Conservation (phyloP, 2,113 vertebrate species). For the Condylura cristata region DNA sequence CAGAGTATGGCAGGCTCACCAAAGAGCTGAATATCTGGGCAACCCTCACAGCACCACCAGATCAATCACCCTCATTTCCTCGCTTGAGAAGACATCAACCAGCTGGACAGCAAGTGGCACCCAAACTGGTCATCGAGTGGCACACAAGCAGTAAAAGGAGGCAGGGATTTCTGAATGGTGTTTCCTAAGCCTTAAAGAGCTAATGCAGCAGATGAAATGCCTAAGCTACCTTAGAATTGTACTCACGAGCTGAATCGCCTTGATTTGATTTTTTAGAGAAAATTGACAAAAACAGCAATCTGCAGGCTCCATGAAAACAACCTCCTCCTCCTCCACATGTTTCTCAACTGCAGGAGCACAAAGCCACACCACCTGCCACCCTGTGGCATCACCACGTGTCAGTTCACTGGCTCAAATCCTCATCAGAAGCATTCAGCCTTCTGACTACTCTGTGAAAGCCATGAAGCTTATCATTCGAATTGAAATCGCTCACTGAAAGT, state of each 20-base stretch:
- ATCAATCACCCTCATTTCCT: not conserved
- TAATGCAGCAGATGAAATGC: not conserved
- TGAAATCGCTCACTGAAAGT: not conserved
- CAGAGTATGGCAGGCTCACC: not conserved
- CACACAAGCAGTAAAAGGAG: not conserved
- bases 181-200: not conserved
- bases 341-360: not conserved
- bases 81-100: not conserved
- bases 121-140: not conserved
- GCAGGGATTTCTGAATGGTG: not conserved
- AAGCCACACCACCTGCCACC: not conserved
- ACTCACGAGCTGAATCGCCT: not conserved
- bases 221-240: not conserved
- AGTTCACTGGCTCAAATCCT: not conserved
- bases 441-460: not conserved
- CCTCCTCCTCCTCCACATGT: not conserved
- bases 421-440: not conserved
- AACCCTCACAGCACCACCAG: not conserved
- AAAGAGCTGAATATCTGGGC: not conserved
- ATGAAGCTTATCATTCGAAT: not conserved
- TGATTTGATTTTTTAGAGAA: constrained; percentile 34
- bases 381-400: too few relatives aligned
- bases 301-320: not conserved
- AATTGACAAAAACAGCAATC: not conserved
- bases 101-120: too few relatives aligned